Evolutionary conservation across 1,140 invertebrate species (phyloP).

Genomic region (Anastrepha obliqua): DNA sequence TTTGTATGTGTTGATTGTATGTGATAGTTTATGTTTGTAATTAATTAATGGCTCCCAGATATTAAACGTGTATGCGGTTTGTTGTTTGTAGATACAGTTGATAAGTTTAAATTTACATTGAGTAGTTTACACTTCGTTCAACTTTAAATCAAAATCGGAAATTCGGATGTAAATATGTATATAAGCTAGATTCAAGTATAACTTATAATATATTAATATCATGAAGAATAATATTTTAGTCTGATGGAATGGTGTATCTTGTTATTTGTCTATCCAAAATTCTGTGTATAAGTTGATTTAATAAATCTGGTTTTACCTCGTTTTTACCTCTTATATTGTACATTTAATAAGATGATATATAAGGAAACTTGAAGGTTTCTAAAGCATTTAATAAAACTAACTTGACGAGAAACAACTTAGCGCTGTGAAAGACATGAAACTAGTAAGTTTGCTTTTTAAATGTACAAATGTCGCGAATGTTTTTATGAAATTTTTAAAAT

Average conservation of each 20-base stretch:
- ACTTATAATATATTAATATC: too few species aligned
- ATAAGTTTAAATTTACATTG: too few species aligned
- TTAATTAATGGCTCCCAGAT: too few species aligned
- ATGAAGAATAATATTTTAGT: background rate
- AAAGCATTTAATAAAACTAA: constrained; percentile 38
- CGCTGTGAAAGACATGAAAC: constrained; percentile 32
- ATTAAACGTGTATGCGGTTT: too few species aligned
- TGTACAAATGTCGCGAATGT: background rate
- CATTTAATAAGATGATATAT: constrained; percentile 7
- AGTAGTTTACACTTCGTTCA: too few species aligned
- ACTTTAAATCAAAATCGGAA: too few species aligned
- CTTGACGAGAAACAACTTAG: constrained; percentile 31
- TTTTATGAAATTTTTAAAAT: too few species aligned
- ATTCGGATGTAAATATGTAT: too few species aligned
- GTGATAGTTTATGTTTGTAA: too few species aligned
- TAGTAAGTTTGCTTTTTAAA: constrained; percentile 16
- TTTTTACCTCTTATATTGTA: constrained; percentile 24
- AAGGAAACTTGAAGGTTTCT: constrained; percentile 40
- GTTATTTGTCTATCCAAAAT: background rate
- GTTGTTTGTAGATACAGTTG: too few species aligned
- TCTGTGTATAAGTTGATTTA: constrained; percentile 30
- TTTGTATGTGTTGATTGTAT: too few species aligned
- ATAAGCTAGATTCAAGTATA: too few species aligned
- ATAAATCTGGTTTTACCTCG: constrained; percentile 24
- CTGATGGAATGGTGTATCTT: background rate